phyloP scores from a whole-genome alignment of 2,113 vertebrate genomes.

The Actenoides hombroni region DNA sequence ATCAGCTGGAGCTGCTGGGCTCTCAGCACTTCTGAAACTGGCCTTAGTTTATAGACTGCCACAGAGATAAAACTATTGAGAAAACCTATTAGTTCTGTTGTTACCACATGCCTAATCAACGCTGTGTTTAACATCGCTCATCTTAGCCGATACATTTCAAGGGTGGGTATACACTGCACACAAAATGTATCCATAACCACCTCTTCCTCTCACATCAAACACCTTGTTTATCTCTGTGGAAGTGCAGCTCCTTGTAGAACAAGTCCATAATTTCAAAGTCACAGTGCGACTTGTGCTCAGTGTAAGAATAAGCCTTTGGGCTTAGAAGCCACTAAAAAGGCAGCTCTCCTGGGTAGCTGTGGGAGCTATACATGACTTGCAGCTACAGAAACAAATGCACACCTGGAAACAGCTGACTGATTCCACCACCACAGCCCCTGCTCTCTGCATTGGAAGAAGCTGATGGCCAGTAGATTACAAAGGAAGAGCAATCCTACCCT shows the following conservation, averaged over 20 bases:
- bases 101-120: not conserved
- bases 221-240: not conserved
- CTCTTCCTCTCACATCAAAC: constrained; percentile 2
- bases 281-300: not conserved
- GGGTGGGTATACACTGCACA: not conserved
- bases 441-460: not conserved
- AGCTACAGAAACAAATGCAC: not conserved
- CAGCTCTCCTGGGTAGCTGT: not conserved
- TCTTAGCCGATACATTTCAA: constrained; percentile 9
- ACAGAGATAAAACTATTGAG: not conserved
- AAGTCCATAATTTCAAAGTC: constrained; percentile 15
- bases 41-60: constrained; percentile 8
- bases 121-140: not conserved
- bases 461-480: not conserved
- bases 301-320: not conserved
- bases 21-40: not conserved
- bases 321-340: not conserved
- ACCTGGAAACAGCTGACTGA: not conserved
- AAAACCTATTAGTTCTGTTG: not conserved
- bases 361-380: not conserved
- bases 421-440: not conserved
- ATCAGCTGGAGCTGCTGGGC: not conserved
- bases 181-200: not conserved
- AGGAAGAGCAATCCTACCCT: not conserved
- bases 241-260: not conserved